A percentile compares a stretch with the other conserved stretches of the same genome.
These are phyloP conservation scores for Chloropsis cyanopogon DNA, from an alignment of 2,113 vertebrate species.

Conservation along the genomic window DNA sequence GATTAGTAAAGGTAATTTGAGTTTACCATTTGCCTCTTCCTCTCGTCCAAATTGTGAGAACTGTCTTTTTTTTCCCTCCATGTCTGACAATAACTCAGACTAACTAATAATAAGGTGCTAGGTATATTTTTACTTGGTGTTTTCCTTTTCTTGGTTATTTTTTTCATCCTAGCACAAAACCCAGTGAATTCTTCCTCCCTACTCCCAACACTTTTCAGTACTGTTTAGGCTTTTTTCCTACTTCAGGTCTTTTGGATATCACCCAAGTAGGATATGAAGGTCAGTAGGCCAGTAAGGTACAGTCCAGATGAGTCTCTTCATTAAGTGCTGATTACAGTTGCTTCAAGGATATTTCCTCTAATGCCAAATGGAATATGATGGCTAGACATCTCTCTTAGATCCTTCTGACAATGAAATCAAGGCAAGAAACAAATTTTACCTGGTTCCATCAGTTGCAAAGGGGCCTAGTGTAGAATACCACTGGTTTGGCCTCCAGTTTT, in stretches of 20 bases:
- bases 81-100: neutral
- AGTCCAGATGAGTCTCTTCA: neutral
- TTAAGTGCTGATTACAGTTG: neutral
- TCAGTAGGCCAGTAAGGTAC: neutral
- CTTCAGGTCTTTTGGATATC: neutral
- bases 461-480: neutral
- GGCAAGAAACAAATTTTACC: neutral
- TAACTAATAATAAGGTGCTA: neutral
- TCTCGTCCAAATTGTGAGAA: neutral
- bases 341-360: neutral
- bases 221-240: neutral
- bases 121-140: neutral
- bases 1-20: neutral
- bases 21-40: neutral
- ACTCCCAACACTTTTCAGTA: neutral
- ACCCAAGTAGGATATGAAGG: neutral
- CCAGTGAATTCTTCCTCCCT: neutral
- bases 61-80: neutral
- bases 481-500: neutral
- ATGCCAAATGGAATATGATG: neutral
- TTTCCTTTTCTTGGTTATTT: neutral
- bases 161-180: neutral
- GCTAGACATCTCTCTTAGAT: neutral
- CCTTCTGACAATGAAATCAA: neutral
- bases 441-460: neutral